Percentiles rank a stretch among this genome's conserved stretches.
Evolutionary conservation across 2,888 invertebrate species (phyloP).

Genomic region (Epirrhoe alternata): DNA sequence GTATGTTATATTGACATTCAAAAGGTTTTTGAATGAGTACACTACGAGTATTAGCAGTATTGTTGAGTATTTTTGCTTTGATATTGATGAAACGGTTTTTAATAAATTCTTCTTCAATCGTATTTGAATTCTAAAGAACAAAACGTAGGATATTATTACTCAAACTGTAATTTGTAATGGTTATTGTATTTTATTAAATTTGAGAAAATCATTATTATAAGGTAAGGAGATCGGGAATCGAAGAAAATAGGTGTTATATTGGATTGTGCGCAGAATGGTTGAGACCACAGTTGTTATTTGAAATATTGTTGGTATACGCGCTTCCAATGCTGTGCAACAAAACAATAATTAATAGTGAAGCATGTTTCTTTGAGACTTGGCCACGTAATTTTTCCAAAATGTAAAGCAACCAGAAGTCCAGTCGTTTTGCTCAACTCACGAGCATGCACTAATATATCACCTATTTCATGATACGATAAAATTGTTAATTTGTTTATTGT

Average conservation of each 20-base stretch:
- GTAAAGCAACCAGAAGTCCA: slow-evolving; percentile 7
- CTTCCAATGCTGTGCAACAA: slow-evolving; percentile 60
- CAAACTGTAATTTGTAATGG: slow-evolving; percentile 36
- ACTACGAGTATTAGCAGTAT: slow-evolving; percentile 28
- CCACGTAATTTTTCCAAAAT: slow-evolving; percentile 4
- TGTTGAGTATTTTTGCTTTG: slow-evolving; percentile 19
- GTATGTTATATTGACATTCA: slow-evolving; percentile 19
- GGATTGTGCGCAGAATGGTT: slow-evolving; percentile 47
- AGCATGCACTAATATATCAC: slow-evolving; percentile 55
- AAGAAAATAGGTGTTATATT: slow-evolving; percentile 69
- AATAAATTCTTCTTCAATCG: slow-evolving; percentile 18
- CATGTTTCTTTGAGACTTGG: slow-evolving; percentile 9
- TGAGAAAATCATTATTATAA: slow-evolving; percentile 38
- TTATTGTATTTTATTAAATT: slow-evolving; percentile 39
- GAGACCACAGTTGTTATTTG: slow-evolving; percentile 19
- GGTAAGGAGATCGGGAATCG: slow-evolving; percentile 29
- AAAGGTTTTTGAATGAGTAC: slow-evolving; percentile 26
- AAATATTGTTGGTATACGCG: slow-evolving; percentile 45
- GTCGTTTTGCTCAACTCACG: slow-evolving; percentile 38
- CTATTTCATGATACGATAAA: slow-evolving; percentile 46
- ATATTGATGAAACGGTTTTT: slow-evolving; percentile 28
- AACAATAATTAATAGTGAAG: slow-evolving; percentile 49
- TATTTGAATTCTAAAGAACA: slow-evolving; percentile 39
- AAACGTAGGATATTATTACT: slow-evolving; percentile 40
- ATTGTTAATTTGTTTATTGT: slow-evolving; percentile 41